Conservation (phyloP, 37 sponge, comb jelly and placozoan genomes). For the Halichondria panicea region DNA sequence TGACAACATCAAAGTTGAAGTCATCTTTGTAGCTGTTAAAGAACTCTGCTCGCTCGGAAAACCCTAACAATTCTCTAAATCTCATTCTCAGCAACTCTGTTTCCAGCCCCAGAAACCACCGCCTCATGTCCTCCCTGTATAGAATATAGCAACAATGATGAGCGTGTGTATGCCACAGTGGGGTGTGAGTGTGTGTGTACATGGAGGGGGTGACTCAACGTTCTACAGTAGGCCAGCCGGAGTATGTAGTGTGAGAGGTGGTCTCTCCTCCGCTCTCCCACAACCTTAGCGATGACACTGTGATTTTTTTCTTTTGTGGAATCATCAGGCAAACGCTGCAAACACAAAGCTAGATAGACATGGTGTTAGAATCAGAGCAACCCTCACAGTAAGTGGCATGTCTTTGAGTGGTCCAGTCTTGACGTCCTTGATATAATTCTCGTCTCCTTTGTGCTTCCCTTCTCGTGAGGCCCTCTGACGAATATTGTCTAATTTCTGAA, state of each 20-base stretch:
- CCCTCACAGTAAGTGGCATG: constrained; percentile 53
- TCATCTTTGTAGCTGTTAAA: constrained; percentile 34
- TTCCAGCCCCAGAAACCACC: constrained; percentile 86
- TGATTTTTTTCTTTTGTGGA: too few species aligned
- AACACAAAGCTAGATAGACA: too few species aligned
- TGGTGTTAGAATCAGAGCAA: background rate
- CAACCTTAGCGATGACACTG: too few species aligned
- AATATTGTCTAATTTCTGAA: constrained; percentile 33
- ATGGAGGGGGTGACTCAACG: constrained; percentile 46
- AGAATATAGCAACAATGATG: constrained; percentile 5
- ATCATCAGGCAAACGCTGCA: constrained; percentile 5
- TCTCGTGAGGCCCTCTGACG: constrained; percentile 20
- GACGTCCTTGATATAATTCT: constrained; percentile 8
- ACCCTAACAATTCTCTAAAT: background rate
- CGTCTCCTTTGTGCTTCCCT: background rate
- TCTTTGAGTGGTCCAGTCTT: constrained; percentile 27
- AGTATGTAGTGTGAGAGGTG: constrained; percentile 95
- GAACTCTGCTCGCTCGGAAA: constrained; percentile 15
- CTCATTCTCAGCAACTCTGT: constrained; percentile 43
- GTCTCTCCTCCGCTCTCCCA: constrained; percentile 72
- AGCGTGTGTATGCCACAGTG: background rate
- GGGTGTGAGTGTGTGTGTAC: background rate
- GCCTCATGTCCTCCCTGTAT: constrained; percentile 76
- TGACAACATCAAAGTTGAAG: constrained; percentile 33
- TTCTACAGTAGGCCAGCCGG: constrained; percentile 87